phyloP scores from a whole-genome alignment of 2,888 invertebrate genomes.

The Apeira syringaria region DNA sequence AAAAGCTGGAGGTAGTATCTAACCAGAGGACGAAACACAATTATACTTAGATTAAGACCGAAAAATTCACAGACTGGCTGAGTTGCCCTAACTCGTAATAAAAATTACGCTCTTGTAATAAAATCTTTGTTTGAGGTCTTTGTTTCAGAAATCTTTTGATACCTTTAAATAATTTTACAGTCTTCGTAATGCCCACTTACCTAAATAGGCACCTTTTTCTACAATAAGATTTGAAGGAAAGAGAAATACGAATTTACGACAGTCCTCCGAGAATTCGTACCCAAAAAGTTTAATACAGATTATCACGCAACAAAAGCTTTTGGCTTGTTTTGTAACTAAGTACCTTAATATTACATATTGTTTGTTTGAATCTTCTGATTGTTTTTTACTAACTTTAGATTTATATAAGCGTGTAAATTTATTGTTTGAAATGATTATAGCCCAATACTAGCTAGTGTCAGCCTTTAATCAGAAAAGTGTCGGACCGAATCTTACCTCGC shows the following conservation, averaged over 20 bases:
- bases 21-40: no score
- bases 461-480: no score
- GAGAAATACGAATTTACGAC: constrained; percentile 30
- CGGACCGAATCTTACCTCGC: no score
- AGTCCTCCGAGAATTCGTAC: constrained; percentile 27
- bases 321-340: constrained; percentile 26
- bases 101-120: constrained; percentile 17
- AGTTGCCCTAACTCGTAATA: constrained; percentile 1
- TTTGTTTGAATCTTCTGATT: no score
- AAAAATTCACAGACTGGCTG: constrained; percentile 3
- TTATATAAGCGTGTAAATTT: no score
- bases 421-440: no score
- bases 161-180: constrained; percentile 21
- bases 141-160: constrained; percentile 22
- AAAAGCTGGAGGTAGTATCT: no score
- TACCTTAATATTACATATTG: background rate
- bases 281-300: constrained; percentile 35
- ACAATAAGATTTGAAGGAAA: constrained; percentile 27
- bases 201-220: constrained; percentile 22
- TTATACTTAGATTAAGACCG: no score
- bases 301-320: constrained; percentile 32
- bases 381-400: no score
- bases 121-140: constrained; percentile 15
- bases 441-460: no score
- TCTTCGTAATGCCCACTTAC: constrained; percentile 24